These are phyloP conservation scores for Pachyrhynchus sulphureomaculatus DNA, from an alignment of 1,140 invertebrate genomes.

Conservation along the genomic window DNA sequence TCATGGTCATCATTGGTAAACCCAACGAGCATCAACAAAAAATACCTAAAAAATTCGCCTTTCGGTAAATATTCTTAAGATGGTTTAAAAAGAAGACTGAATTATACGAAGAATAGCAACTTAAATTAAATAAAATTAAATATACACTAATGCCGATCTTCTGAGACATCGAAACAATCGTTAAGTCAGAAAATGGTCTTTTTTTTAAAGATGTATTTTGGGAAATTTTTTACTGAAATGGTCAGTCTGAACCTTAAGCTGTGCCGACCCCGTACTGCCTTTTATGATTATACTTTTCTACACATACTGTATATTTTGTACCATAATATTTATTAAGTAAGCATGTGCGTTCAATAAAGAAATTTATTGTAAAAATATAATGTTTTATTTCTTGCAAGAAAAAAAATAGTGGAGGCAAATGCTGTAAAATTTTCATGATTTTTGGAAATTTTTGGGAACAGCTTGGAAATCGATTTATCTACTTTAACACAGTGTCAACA, in stretches of 20 bases:
- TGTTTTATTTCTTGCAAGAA: neutral
- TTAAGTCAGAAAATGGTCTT: neutral
- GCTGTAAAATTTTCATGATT: no score
- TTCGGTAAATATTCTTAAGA: constrained; percentile 16
- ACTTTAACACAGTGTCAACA: no score
- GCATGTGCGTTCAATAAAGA: constrained; percentile 29
- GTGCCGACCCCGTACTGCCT: constrained; percentile 17
- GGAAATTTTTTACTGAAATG: constrained; percentile 12
- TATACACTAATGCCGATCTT: no score
- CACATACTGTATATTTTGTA: constrained; percentile 26
- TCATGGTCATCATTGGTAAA: constrained; percentile 28
- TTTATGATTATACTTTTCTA: no score
- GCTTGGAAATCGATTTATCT: no score
- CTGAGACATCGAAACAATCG: no score
- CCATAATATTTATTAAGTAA: constrained; percentile 15
- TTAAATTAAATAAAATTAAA: no score
- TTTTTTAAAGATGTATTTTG: constrained; percentile 6
- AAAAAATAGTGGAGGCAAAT: no score
- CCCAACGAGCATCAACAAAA: neutral
- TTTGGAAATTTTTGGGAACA: no score
- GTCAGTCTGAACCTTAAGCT: constrained; percentile 10
- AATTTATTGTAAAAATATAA: constrained; percentile 2
- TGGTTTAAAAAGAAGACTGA: neutral
- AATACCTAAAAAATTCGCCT: neutral
- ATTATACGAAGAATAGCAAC: neutral